Evolutionary conservation across 2,888 invertebrate genomes (phyloP).

Genomic region (Lasioglossum pauxillum): DNA sequence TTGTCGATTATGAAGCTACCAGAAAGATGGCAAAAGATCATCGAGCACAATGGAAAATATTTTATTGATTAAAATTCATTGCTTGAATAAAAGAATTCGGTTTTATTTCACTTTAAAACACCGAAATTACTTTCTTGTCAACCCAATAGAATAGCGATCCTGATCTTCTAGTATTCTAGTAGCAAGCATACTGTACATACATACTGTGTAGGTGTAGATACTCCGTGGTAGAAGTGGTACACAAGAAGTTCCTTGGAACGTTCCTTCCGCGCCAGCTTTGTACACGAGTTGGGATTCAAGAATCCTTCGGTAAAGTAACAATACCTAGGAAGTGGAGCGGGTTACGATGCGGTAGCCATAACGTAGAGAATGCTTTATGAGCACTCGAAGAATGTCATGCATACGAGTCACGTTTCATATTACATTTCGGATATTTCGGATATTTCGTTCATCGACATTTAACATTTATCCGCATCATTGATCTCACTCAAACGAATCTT

Average conservation of each 20-base stretch:
- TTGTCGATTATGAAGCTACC: too few relatives aligned
- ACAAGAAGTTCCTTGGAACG: slow-evolving; percentile 59
- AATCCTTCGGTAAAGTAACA: slow-evolving; percentile 71
- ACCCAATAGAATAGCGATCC: slow-evolving; percentile 32
- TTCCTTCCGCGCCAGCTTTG: slow-evolving; percentile 54
- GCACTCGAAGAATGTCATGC: slow-evolving; percentile 62
- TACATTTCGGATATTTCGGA: slow-evolving; percentile 26
- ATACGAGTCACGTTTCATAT: slow-evolving; percentile 52
- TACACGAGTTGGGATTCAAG: slow-evolving; percentile 61
- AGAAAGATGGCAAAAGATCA: too few relatives aligned
- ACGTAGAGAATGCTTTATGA: slow-evolving; percentile 62
- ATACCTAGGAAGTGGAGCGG: slow-evolving; percentile 74
- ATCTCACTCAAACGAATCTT: too few relatives aligned
- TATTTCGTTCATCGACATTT: not conserved
- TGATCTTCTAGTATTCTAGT: slow-evolving; percentile 28
- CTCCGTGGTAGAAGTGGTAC: slow-evolving; percentile 40
- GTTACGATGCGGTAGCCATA: slow-evolving; percentile 72
- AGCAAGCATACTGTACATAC: slow-evolving; percentile 15
- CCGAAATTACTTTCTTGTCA: too few relatives aligned
- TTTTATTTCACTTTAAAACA: too few relatives aligned
- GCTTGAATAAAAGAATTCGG: too few relatives aligned
- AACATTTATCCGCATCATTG: not conserved
- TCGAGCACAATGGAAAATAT: too few relatives aligned
- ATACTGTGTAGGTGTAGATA: slow-evolving; percentile 17
- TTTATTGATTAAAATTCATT: too few relatives aligned